Base-by-base conservation (phyloP, 2,797 vertebrate genomes). In the Premnoplex brunnescens region DNA sequence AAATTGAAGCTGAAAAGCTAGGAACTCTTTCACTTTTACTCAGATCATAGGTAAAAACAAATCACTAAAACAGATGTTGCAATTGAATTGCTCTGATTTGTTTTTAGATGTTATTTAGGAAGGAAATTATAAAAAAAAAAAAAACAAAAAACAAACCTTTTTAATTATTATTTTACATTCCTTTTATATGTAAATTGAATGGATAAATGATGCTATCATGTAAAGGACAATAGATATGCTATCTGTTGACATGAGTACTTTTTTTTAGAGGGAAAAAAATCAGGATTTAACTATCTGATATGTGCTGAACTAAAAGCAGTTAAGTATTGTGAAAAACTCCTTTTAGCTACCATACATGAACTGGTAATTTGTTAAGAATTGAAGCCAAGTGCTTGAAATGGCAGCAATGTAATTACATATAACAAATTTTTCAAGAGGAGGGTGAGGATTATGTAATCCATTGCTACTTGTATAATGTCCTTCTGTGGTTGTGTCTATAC, bases 101-200 rank as follows among this genome's bases (percentile, higher is more conserved):
- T 0, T 16, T 83, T 73, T 41, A 64, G 44, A 3, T 49, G 7
- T 64, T 28, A 49, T 28, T 55, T 68, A 13, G 56, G 81, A 68
- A 60, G 34, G 4, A 12, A 85, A 48, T 67, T 59, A 18, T 18
- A n/a, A n/a, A n/a, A 76, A 72, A 3, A 82, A 34, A 44, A 44
- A 12, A 43, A 22, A 6, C 1, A 30, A 41, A 32, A 39, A 3
- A 14, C 39, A 39, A 39, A 13, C 1, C 1, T 6, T 59, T 49
- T 34, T 30, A 13, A n/a, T 30, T 67, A 17, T 72, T 56, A 26
- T 13, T 84, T 85, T 49, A 24, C 4, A 6, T 37, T 85, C 4
- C 6, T 59, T 49, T 71, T 15, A 34, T n/a, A 16, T 9, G 6
- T 36, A 85, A 62, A 34, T 58, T 37, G 14, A 28, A 41, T 13